Evolutionary conservation across 2,888 invertebrate species (phyloP).

Genomic region (Lapara coniferarum): DNA sequence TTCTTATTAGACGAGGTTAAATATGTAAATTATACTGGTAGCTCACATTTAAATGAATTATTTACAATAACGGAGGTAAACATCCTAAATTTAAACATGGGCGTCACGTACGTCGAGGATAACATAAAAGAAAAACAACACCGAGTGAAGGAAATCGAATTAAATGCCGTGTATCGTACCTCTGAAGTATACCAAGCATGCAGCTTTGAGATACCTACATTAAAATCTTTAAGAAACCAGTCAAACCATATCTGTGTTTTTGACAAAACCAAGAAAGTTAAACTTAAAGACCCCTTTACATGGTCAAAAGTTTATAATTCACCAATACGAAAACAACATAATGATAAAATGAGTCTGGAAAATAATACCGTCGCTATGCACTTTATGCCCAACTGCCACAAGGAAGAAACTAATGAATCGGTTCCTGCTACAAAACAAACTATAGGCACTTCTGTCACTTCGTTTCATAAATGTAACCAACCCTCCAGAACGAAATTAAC

Average conservation of each 20-base stretch:
- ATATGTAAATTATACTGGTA: slow-evolving; percentile 14
- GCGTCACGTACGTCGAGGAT: slow-evolving; percentile 41
- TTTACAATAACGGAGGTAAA: slow-evolving; percentile 2
- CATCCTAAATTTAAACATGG: slow-evolving; percentile 41
- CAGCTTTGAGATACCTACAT: slow-evolving; percentile 44
- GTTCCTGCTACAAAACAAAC: slow-evolving; percentile 41
- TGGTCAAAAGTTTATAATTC: slow-evolving; percentile 64
- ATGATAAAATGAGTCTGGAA: neutral
- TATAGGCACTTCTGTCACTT: slow-evolving; percentile 47
- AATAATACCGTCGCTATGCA: neutral
- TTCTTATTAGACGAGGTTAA: neutral
- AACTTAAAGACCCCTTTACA: slow-evolving; percentile 39
- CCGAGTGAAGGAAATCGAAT: slow-evolving; percentile 42
- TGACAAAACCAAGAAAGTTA: slow-evolving; percentile 33
- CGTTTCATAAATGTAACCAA: slow-evolving; percentile 38
- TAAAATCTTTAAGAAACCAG: slow-evolving; percentile 16
- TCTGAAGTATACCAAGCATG: slow-evolving; percentile 64
- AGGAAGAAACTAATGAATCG: slow-evolving; percentile 15
- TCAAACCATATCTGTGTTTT: slow-evolving; percentile 23
- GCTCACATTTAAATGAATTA: neutral
- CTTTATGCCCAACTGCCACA: neutral
- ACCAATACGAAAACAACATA: slow-evolving; percentile 39
- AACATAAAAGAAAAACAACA: slow-evolving; percentile 36
- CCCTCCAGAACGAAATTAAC: slow-evolving; percentile 31
- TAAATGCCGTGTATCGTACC: slow-evolving; percentile 49